Evolutionary conservation across 2,113 vertebrate species (phyloP).

Genomic region (Pachycephala philippinensis): DNA sequence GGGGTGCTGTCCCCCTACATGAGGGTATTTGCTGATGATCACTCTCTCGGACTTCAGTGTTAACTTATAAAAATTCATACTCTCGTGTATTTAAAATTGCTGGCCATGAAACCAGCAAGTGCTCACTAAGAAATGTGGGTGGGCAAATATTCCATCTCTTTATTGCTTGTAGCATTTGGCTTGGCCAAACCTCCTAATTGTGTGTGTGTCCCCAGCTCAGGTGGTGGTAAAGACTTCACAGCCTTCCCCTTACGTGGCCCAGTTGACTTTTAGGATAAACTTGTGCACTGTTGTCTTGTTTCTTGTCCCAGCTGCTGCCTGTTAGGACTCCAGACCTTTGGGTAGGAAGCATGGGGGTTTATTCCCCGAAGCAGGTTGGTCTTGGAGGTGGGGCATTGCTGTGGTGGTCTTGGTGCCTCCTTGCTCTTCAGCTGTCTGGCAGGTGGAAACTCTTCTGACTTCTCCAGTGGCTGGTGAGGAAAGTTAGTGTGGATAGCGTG

Average conservation of each 20-base stretch:
- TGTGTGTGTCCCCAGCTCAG: not conserved
- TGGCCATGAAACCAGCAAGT: not conserved
- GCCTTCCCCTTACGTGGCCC: rapidly evolving
- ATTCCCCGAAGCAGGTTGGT: slow-evolving; percentile 87
- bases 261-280: not conserved
- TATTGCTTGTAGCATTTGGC: not conserved
- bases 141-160: not conserved
- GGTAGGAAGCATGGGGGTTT: slow-evolving; percentile 82
- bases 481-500: rapidly evolving
- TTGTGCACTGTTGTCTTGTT: not conserved
- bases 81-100: not conserved
- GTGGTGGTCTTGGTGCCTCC: slow-evolving; percentile 9
- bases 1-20: not conserved
- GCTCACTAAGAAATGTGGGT: not conserved
- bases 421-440: not conserved
- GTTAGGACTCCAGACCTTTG: slow-evolving; percentile 80
- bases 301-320: slow-evolving; percentile 65
- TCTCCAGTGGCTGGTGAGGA: not conserved
- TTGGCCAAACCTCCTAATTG: not conserved
- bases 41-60: not conserved
- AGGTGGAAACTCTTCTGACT: not conserved
- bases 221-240: not conserved
- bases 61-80: not conserved
- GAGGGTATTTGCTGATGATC: not conserved
- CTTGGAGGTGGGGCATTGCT: slow-evolving; percentile 2